These are phyloP conservation scores for Cariama cristata DNA, from an alignment of 2,113 vertebrate genomes.

Conservation along the genomic window DNA sequence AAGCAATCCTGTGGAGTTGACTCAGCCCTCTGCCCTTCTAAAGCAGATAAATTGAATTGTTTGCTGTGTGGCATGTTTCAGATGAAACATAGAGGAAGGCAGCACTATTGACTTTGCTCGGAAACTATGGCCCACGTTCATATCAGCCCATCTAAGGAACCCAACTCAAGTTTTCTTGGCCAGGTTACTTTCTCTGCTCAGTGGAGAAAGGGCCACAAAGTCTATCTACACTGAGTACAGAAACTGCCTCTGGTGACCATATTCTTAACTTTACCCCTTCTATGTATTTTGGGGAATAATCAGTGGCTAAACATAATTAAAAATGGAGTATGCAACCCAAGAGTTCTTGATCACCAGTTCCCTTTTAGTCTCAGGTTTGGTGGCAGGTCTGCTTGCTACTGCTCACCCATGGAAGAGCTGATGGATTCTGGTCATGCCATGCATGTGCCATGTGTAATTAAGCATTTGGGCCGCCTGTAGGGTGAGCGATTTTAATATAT, in stretches of 20 bases:
- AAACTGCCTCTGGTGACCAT: background rate
- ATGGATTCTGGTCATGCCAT: background rate
- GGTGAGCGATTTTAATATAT: background rate
- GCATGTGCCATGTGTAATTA: background rate
- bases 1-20: background rate
- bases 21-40: background rate
- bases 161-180: background rate
- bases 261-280: background rate
- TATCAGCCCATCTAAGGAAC: background rate
- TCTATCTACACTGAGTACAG: background rate
- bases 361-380: background rate
- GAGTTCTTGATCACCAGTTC: background rate
- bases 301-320: background rate
- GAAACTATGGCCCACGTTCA: fast-evolving
- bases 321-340: background rate
- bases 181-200: background rate
- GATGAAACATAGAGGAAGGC: background rate
- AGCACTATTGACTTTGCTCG: background rate
- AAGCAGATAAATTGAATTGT: background rate
- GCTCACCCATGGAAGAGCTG: background rate
- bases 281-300: background rate
- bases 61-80: background rate
- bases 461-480: background rate
- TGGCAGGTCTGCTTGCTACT: background rate
- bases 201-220: background rate